Evolutionary conservation across 2,797 vertebrate species (phyloP).

Genomic region (Thalassophryne amazonica): DNA sequence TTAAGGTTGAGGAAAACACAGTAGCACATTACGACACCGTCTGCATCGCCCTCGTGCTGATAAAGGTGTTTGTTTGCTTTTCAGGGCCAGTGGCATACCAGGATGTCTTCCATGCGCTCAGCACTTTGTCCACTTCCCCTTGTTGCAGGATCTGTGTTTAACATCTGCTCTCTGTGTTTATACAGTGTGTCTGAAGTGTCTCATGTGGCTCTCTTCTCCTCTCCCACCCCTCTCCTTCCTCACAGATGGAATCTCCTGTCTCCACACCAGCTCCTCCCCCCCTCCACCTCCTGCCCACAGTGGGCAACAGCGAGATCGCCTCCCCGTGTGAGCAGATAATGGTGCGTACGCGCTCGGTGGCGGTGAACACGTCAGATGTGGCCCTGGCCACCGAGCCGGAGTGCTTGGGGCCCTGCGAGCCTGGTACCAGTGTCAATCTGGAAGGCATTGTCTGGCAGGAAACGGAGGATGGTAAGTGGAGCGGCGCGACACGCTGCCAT

Average conservation of each 20-base stretch:
- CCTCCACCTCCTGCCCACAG: conserved; percentile 90
- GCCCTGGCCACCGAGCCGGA: conserved; percentile 94
- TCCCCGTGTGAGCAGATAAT: conserved; percentile 99
- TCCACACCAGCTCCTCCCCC: conserved; percentile 92
- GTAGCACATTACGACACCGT: conserved; percentile 13
- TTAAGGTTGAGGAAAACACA: conserved; percentile 28
- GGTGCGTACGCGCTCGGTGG: conserved; percentile 96
- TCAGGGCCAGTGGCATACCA: conserved; percentile 13
- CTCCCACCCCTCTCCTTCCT: conserved; percentile 36
- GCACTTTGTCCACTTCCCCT: conserved; percentile 33
- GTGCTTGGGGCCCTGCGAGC: conserved; percentile 96
- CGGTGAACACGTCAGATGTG: conserved; percentile 96
- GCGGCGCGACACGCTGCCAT: not conserved
- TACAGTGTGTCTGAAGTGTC: conserved; percentile 30
- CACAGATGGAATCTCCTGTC: conserved; percentile 96
- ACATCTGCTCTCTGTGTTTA: conserved; percentile 53
- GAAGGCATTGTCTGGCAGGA: conserved; percentile 99
- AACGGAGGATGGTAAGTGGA: conserved; percentile 92
- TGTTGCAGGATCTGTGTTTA: conserved; percentile 28
- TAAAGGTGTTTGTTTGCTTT: conserved; percentile 15
- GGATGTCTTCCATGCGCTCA: conserved; percentile 30
- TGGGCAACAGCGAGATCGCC: conserved; percentile 90
- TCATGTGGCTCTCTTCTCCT: conserved; percentile 28
- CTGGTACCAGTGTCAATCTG: conserved; percentile 97
- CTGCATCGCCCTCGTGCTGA: conserved; percentile 14